phyloP scores from a whole-genome alignment of 2,888 invertebrate genomes.

The Pachydiplax longipennis region DNA sequence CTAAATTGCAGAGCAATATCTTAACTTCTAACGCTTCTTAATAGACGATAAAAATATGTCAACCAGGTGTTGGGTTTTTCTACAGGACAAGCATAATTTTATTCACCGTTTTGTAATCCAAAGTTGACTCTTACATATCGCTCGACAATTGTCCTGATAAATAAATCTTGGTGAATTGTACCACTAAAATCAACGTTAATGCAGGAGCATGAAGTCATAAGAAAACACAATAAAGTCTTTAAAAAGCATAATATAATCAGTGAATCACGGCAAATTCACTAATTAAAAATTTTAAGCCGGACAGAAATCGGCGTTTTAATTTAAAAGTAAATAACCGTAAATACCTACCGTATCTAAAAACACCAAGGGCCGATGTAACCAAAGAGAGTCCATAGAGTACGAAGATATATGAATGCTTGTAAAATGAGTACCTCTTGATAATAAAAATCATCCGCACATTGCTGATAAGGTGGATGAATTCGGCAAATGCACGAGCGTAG shows the following conservation, averaged over 20 bases:
- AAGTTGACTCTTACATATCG: no score
- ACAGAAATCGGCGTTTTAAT: no score
- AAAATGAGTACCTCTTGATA: slow-evolving; percentile 17
- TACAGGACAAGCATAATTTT: no score
- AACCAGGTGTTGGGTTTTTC: no score
- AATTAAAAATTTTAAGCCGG: not conserved
- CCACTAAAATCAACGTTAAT: no score
- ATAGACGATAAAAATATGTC: not conserved
- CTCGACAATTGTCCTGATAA: not conserved
- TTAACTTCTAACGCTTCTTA: not conserved
- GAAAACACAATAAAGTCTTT: not conserved
- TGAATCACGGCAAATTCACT: no score
- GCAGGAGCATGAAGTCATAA: no score
- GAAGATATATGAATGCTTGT: slow-evolving; percentile 11
- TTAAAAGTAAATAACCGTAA: not conserved
- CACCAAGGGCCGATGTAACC: slow-evolving; percentile 12
- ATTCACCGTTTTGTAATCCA: no score
- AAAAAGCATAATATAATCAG: not conserved
- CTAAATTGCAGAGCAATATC: not conserved
- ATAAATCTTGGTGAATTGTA: not conserved
- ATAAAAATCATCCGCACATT: slow-evolving; percentile 26
- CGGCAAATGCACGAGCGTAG: slow-evolving; percentile 12
- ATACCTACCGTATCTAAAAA: slow-evolving; percentile 24
- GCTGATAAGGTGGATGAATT: slow-evolving; percentile 28
- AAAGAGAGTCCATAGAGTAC: slow-evolving; percentile 28